Evolutionary conservation across 2,888 invertebrate genomes (phyloP), one percentile per base, ranked within the genome.

Genomic region (Epinotia brunnichana): DNA sequence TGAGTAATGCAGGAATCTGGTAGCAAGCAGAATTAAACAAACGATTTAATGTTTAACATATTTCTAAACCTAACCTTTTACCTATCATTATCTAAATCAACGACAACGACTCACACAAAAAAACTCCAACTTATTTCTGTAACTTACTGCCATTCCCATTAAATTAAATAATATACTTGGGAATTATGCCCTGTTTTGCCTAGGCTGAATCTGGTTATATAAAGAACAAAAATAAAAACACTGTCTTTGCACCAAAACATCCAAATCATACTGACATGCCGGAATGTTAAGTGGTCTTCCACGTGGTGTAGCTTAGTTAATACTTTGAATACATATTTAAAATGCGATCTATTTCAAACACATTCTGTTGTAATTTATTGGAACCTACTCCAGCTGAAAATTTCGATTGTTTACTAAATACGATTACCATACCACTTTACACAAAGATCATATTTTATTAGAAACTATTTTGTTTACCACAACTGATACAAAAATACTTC

Each of bases 271-370:
- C 35, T 35, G 44, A 54, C 44, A 35, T 72, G 44, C 17, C n/a
- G 39, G 69, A 70, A 73, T 73, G 44, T 70, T 73, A 73, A 73
- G 73, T 73, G 73, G 48, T 59, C 29, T 57, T 59, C 35, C 53
- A 53, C 64, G 48, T 64, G 53, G 24, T 54, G 29, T 48, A 19
- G 44, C 54, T 48, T 69, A 13, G 29, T 69, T 69, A 54, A 68
- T 62, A 68, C 48, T 57, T 17, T 17, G 39, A 56, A 62, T 62
- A 48, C 48, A 48, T n/a, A 62, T 72, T 63, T 68, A 29, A 35
- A 57, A 63, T 69, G 21, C 21, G 13, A 17, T 73, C 57, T 62
- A 68, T 69, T 62, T 39, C 21, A 15, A 29, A 19, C n/a, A 54
- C 54, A 67, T 62, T 61, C 5, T 21, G 61, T 21, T 10, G 67